Evolutionary conservation across 2,888 invertebrate genomes (phyloP), one percentile per base, ranked within the genome.

Genomic region (Hypomecis punctinalis): DNA sequence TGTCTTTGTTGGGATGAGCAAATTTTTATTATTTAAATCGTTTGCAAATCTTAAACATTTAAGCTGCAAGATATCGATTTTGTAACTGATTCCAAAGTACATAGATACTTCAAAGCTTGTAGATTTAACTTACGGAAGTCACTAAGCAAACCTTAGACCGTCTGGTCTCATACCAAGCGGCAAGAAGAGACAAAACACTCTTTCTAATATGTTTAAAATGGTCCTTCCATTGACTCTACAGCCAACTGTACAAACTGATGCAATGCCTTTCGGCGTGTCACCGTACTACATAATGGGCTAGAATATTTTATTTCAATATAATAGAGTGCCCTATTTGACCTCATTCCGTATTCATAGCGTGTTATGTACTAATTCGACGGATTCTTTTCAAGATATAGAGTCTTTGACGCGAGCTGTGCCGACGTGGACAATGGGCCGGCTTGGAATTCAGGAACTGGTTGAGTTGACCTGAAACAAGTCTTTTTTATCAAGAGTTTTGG

Each of bases 251-350:
- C 86, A 92, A 92, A 92, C 90, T 78, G 73, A 78, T 78, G 83
- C 81, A 84, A 84, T 85, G 86, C 85, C 86, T 91, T 91, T 90
- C 86, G 89, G 86, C 86, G 74, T 82, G 85, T 85, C 84, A 83
- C 75, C 83, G 79, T 86, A 85, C 81, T 75, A 81, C 82, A 76
- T 80, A 79, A 93, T 91, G 89, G 89, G 82, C 81, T 83, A 81
- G 91, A 91, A 92, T 93, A 92, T 91, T 91, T 92, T 91, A 90
- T 92, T 91, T 88, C 84, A 81, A 85, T 86, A 91, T 89, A 91
- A 89, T 88, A 82, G 87, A 89, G 87, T 89, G 89, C 90, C 89
- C 89, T 85, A 87, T 88, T 89, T 89, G 89, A 90, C 91, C 92
- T 92, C 91, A 91, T 92, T 92, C 72, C 70, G 88, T 91, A 93